phyloP scores from a whole-genome alignment of 2,113 vertebrate genomes.

The Cavia porcellus region DNA sequence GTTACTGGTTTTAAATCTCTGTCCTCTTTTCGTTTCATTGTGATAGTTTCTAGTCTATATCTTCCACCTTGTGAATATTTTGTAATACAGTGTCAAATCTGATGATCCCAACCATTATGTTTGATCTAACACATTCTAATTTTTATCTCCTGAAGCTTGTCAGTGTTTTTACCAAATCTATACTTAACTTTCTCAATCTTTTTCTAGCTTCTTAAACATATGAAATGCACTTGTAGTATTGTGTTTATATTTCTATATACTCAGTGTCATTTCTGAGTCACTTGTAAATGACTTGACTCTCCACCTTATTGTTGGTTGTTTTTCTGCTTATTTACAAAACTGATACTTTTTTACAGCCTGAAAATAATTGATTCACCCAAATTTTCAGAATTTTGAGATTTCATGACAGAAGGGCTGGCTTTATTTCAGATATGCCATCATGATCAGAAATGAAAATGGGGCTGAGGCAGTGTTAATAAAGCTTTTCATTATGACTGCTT shows the following conservation, averaged over 20 bases:
- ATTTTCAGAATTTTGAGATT: neutral
- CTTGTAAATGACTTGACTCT: no score
- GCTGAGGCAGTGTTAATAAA: neutral
- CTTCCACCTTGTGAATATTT: neutral
- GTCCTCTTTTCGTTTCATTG: neutral
- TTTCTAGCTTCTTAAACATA: neutral
- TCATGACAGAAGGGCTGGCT: neutral
- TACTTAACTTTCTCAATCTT: neutral
- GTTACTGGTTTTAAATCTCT: neutral
- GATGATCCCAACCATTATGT: neutral
- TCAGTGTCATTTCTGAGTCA: no score
- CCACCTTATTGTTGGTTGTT: neutral
- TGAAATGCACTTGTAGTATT: neutral
- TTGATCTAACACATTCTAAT: neutral
- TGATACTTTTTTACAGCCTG: neutral
- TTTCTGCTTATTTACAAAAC: neutral
- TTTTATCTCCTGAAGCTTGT: neutral
- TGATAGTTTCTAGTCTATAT: neutral
- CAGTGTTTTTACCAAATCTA: neutral
- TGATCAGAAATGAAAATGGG: neutral
- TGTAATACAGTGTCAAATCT: neutral
- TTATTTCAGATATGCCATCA: neutral
- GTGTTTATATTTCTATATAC: no score
- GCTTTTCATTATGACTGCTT: neutral
- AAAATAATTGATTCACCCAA: neutral